A percentile compares a stretch with the other conserved stretches of the same genome.
Evolutionary conservation across 2,113 vertebrate species (phyloP).

Genomic region (Seriola rivoliana): DNA sequence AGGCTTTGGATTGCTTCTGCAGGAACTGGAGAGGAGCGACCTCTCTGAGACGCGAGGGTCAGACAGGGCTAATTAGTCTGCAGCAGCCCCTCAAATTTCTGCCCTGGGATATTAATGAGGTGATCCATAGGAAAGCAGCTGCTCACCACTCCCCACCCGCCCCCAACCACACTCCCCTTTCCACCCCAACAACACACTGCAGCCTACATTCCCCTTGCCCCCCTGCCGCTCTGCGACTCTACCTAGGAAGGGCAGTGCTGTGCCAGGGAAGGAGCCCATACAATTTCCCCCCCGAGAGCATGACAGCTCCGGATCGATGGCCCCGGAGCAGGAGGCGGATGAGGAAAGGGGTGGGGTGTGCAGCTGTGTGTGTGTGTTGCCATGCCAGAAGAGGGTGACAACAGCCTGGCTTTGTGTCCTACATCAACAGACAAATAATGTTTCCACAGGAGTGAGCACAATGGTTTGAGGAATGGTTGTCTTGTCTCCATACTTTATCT

Average conservation of each 20-base stretch:
- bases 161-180: slow-evolving; percentile 15
- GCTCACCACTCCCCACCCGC: slow-evolving; percentile 53
- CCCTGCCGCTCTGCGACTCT: slow-evolving; percentile 61
- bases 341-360: slow-evolving; percentile 56
- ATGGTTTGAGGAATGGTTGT: slow-evolving; percentile 64
- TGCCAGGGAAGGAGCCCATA: slow-evolving; percentile 66
- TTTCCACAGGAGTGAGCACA: slow-evolving; percentile 58
- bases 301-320: slow-evolving; percentile 78
- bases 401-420: slow-evolving; percentile 69
- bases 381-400: slow-evolving; percentile 81
- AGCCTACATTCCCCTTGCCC: slow-evolving; percentile 49
- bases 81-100: slow-evolving; percentile 80
- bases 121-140: slow-evolving; percentile 82
- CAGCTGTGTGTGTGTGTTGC: slow-evolving; percentile 71
- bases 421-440: slow-evolving; percentile 72
- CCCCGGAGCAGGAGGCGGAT: slow-evolving; percentile 57
- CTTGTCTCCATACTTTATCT: slow-evolving; percentile 64
- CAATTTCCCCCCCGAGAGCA: slow-evolving; percentile 51
- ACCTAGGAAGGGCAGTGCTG: slow-evolving; percentile 64
- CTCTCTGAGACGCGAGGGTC: slow-evolving; percentile 76
- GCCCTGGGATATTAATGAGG: slow-evolving; percentile 84
- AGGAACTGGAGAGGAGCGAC: slow-evolving; percentile 70
- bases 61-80: slow-evolving; percentile 84
- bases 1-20: slow-evolving; percentile 65
- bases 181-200: slow-evolving; percentile 52